Conservation (phyloP, 2,797 vertebrate genomes). For the Zenarchopterus dispar region DNA sequence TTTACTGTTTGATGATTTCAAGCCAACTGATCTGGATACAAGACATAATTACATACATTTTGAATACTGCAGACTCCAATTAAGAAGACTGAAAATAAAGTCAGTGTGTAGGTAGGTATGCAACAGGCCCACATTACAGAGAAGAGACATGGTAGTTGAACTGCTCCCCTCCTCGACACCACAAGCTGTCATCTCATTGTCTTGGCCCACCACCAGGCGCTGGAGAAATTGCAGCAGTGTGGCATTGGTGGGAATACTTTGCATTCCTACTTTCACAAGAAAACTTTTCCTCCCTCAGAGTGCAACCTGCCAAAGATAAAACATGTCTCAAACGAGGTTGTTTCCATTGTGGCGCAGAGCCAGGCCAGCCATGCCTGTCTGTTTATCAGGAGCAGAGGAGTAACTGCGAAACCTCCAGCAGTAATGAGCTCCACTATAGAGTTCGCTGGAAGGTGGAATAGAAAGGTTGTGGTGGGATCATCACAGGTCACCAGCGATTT, state of each 20-base stretch:
- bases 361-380: constrained; percentile 32
- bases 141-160: constrained; percentile 57
- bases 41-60: constrained; percentile 47
- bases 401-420: constrained; percentile 22
- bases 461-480: constrained; percentile 7
- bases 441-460: constrained; percentile 9
- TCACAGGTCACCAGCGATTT: constrained; percentile 10
- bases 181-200: constrained; percentile 78
- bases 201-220: constrained; percentile 77
- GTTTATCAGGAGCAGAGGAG: constrained; percentile 16
- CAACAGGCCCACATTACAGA: constrained; percentile 38
- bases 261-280: constrained; percentile 81
- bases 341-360: constrained; percentile 58
- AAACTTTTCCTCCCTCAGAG: constrained; percentile 66
- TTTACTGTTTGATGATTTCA: constrained; percentile 43
- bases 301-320: constrained; percentile 75
- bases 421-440: constrained; percentile 27
- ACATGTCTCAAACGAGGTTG: constrained; percentile 52
- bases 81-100: constrained; percentile 40
- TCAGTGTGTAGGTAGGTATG: constrained; percentile 38
- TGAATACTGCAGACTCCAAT: constrained; percentile 26
- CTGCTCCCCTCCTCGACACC: constrained; percentile 60
- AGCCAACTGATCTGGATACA: constrained; percentile 41
- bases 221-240: constrained; percentile 80
- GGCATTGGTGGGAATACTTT: constrained; percentile 82